Base-by-base conservation (phyloP, 1,140 invertebrate genomes). In the Lasioglossum baleicum region DNA sequence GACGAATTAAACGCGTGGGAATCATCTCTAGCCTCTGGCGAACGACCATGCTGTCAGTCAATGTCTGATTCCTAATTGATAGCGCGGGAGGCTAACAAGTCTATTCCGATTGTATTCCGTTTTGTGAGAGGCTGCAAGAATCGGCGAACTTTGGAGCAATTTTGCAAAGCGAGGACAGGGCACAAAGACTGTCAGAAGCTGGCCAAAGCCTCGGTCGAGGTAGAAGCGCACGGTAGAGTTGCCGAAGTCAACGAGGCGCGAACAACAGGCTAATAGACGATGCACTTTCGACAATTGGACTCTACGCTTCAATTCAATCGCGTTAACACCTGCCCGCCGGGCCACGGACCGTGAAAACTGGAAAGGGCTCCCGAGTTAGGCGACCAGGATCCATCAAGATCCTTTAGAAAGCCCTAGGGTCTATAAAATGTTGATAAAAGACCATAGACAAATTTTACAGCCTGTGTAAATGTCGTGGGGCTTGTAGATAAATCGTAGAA, bases 311-410 rank as follows among this genome's bases (percentile, higher is more conserved):
- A 0, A 15, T 63, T 63, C 61, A 26, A 61, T 61, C 22, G 7
- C 61, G 13, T 64, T 40, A 8, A 56, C 53, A 87, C 84, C 88
- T 68, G 90, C 88, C 68, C 64, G 90, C 83, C 13, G 10, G 10
- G 44, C 11, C 79, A 73, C 44, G 86, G 83, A 72, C 88, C 10
- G 91, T 6, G 90, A 82, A 85, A 91, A 89, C 5, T 90, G 56
- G 40, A 89, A 92, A n/a, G 90, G 90, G 79, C 92, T 92, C 35
- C 35, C 13, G 82, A 66, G 80, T 91, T 56, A 90, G 0, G 90
- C 90, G 22, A 86, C 63, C 44, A 10, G 44, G 44, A 11, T 44
- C 44, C 11, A 44, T 44, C 11, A 10, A 44, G 7, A 35, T 35
- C 35, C 35, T 4, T 35, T 35, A 35, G 35, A 35, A 35, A 35